Evolutionary conservation across 2,888 invertebrate genomes (phyloP), one percentile per base, ranked within the genome.

Genomic region (Melanophora roralis): DNA sequence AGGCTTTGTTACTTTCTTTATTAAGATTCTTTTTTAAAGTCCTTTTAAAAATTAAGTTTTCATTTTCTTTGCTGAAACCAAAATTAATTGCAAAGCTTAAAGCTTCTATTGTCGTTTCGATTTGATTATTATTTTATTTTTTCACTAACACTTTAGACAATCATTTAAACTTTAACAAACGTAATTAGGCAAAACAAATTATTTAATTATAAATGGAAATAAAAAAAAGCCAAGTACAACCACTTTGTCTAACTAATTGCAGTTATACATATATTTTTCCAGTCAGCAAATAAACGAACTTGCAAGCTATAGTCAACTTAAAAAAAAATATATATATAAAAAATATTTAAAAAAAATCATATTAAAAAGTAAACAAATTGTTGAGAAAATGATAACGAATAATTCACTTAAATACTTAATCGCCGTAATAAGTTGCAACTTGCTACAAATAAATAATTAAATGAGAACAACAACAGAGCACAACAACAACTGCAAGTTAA

Each of bases 201-300:
- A 55, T 57, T 76, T 76, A 57, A 69, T 76, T 69, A 57, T 49
- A 64, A 40, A 11, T 49, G 11, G 12, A 65, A 34, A 34, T 14
- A 68, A 23, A 69, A 76, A 76, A 76, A n/a, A n/a, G n/a, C 75
- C 75, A 79, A 79, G 79, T 79, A 79, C 79, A 71, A 75, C 75
- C 60, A 71, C 79, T 67, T 69, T 64, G 69, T 59, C 59, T 49
- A 34, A 53, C 59, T 79, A 79, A 79, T 73, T 75, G 49, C 19
- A 40, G 60, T 55, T 69, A 62, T 67, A 71, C 67, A 72, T n/a
- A n/a, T n/a, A n/a, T n/a, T 71, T 72, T 60, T 60, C 16, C 53
- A 64, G 6, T 5, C 27, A 27, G 34, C 51, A 38, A 4, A n/a
- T n/a, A n/a, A n/a, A 55, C 43, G 32, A 19, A 64, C 27, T 19